Conservation (phyloP, 2,113 vertebrate species). For the Galemys pyrenaicus region DNA sequence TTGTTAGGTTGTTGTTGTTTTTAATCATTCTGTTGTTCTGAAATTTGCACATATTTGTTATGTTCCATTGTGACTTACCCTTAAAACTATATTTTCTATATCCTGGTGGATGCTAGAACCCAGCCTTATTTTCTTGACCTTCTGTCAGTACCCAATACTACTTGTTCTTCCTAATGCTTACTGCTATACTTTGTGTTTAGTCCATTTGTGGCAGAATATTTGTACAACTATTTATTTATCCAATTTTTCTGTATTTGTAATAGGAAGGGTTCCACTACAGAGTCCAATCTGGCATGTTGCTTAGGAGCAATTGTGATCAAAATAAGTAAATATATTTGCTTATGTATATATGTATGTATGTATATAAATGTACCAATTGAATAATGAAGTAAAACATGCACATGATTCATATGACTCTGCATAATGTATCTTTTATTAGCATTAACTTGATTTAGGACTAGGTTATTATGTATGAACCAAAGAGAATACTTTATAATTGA, state of each 20-base stretch:
- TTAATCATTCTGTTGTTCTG: neutral
- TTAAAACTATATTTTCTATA: neutral
- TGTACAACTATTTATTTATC: neutral
- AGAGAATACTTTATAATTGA: neutral
- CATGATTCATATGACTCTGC: neutral
- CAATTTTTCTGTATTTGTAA: neutral
- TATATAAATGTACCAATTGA: neutral
- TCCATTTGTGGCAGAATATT: neutral
- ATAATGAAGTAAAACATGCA: neutral
- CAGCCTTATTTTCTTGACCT: neutral
- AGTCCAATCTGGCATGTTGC: neutral
- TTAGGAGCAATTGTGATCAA: neutral
- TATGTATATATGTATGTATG: too few relatives aligned
- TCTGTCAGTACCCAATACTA: neutral
- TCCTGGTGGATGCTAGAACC: neutral
- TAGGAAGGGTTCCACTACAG: neutral
- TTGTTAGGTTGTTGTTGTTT: slow-evolving; percentile 11
- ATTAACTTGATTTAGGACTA: neutral
- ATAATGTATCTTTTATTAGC: neutral
- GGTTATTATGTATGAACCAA: neutral
- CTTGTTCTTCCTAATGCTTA: neutral
- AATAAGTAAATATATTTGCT: neutral
- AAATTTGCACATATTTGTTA: neutral
- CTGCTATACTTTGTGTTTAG: neutral
- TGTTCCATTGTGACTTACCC: neutral